Evolutionary conservation across 92 coral and sea anemone genomes (phyloP).

Genomic region (Montipora capitata): DNA sequence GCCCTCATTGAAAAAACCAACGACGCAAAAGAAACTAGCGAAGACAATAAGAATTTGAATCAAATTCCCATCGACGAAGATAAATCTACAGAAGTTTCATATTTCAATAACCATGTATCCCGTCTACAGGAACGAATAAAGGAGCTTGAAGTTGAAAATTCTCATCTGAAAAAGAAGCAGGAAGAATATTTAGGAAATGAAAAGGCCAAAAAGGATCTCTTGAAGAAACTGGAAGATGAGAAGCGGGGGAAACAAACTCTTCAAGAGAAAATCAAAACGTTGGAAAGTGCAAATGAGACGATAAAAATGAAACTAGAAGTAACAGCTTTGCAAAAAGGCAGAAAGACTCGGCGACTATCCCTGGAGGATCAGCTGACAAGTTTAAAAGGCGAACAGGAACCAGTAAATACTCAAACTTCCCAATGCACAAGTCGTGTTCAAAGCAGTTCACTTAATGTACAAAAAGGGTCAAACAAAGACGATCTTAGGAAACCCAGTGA

Average conservation of each 20-base stretch:
- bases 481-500: not conserved
- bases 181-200: not conserved
- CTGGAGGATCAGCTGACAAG: conserved; percentile 15
- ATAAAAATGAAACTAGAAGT: not conserved
- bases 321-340: not conserved
- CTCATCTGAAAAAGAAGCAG: not conserved
- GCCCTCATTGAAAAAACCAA: conserved; percentile 42
- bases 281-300: conserved; percentile 23
- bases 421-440: not conserved
- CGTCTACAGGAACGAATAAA: conserved; percentile 25
- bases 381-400: conserved; percentile 14
- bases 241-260: conserved; percentile 22
- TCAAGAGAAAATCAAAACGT: conserved; percentile 16
- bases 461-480: not conserved
- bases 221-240: conserved; percentile 25
- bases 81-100: conserved; percentile 32
- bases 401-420: not conserved
- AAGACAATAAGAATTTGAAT: conserved; percentile 41
- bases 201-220: not conserved
- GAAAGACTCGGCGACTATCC: conserved; percentile 5
- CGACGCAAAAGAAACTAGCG: not conserved
- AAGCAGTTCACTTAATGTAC: not conserved
- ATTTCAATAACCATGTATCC: not conserved
- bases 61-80: conserved; percentile 33
- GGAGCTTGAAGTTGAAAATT: conserved; percentile 22